A percentile compares a stretch with the other conserved stretches of the same genome.
Conservation (phyloP, 1,140 invertebrate genomes). For the Sesamia nonagrioides region DNA sequence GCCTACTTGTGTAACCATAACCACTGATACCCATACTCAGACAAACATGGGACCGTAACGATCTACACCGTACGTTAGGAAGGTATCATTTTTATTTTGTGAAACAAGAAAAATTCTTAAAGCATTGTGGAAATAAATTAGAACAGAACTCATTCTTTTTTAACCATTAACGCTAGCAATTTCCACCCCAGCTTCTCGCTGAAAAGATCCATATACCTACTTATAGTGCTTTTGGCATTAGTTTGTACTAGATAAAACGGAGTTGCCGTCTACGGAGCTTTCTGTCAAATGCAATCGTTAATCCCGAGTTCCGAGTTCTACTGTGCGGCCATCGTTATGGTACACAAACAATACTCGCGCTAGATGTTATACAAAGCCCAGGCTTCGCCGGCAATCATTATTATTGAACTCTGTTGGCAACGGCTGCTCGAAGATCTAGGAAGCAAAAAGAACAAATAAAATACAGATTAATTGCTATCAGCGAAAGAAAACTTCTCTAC, state of each 20-base stretch:
- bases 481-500: too few relatives aligned
- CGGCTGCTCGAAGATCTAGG: not conserved
- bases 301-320: constrained; percentile 36
- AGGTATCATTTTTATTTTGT: constrained; percentile 12
- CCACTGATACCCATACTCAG: constrained; percentile 24
- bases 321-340: not conserved
- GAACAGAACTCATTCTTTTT: constrained; percentile 1
- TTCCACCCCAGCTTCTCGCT: not conserved
- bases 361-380: constrained; percentile 33
- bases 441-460: constrained; percentile 16
- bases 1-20: constrained; percentile 38
- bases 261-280: constrained; percentile 33
- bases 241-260: constrained; percentile 42
- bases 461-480: constrained; percentile 13
- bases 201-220: constrained; percentile 8
- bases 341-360: constrained; percentile 34
- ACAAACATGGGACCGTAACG: constrained; percentile 9
- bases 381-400: not conserved
- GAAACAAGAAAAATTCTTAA: not conserved
- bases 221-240: constrained; percentile 27
- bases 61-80: not conserved
- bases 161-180: constrained; percentile 25
- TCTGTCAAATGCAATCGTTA: constrained; percentile 56
- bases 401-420: too few relatives aligned
- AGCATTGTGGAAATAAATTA: constrained; percentile 17